Evolutionary conservation across 1,140 invertebrate genomes (phyloP).

Genomic region (Pantala flavescens): DNA sequence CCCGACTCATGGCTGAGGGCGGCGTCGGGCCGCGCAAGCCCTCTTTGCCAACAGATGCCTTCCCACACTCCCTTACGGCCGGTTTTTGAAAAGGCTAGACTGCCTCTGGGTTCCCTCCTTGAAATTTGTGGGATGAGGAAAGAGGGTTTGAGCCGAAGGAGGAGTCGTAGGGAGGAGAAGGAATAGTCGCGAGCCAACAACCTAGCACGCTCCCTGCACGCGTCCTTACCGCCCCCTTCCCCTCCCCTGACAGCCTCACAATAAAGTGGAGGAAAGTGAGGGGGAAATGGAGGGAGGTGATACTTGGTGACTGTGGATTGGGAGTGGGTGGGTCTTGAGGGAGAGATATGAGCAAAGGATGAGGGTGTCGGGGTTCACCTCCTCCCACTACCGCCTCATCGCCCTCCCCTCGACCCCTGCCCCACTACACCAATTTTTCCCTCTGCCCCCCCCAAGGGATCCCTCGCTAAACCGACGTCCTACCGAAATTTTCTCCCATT

Average conservation of each 20-base stretch:
- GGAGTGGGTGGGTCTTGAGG: too few relatives aligned
- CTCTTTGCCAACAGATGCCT: not conserved
- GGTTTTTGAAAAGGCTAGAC: not conserved
- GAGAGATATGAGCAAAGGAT: not conserved
- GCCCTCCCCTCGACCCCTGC: not conserved
- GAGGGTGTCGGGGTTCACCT: not conserved
- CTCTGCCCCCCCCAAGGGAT: not conserved
- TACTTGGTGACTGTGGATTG: not conserved
- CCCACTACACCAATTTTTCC: not conserved
- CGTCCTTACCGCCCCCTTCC: not conserved
- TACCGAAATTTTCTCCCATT: not conserved
- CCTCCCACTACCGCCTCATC: not conserved
- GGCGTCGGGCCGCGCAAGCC: too few relatives aligned
- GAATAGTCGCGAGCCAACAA: not conserved
- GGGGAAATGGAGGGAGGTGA: not conserved
- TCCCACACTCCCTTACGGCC: not conserved
- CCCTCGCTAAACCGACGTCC: not conserved
- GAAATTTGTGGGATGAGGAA: not conserved
- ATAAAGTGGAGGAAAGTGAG: not conserved
- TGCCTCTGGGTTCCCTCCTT: not conserved
- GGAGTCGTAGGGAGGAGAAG: not conserved
- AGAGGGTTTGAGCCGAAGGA: not conserved
- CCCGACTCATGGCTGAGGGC: too few relatives aligned
- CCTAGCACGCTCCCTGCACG: not conserved
- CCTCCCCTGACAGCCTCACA: not conserved